Base-by-base conservation (phyloP, 2,797 vertebrate species). In the Denticeps clupeoides region DNA sequence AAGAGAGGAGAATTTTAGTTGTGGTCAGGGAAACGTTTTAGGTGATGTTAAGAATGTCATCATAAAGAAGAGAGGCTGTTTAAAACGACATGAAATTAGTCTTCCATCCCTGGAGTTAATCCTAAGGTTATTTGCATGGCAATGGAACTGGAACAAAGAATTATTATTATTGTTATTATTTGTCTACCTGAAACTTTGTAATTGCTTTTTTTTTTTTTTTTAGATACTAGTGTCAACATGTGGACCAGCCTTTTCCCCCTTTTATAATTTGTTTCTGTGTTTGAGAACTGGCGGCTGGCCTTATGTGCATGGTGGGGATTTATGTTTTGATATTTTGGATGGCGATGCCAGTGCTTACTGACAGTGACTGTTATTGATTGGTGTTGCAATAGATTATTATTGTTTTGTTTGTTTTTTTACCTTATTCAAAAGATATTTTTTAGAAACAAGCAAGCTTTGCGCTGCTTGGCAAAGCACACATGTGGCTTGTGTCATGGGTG, bases 341-440 rank as follows among this genome's bases (percentile, higher is more conserved):
- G 52, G 38, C 40, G 29, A 26, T 43, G 49, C 18, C 15, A 47
- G 38, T 5, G 19, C 53, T 62, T 58, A 48, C 32, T 16, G 53
- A 61, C 50, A 6, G 37, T 43, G 63, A 63, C 63, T 65, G 58
- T 63, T 65, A 60, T 38, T 48, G 49, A 18, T 49, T 48, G 25
- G 7, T 26, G 29, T 45, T 21, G 38, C 5, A 23, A 3, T 23
- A 11, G 15, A 41, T 32, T 32, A 10, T 50, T 7, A 19, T 33
- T 3, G 10, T 35, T 32, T 21, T 48, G 35, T n/a, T n/a, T n/a
- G n/a, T n/a, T n/a, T n/a, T n/a, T n/a, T n/a, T n/a, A n/a, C n/a
- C n/a, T n/a, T n/a, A n/a, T n/a, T n/a, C n/a, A n/a, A n/a, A n/a
- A n/a, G n/a, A n/a, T n/a, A n/a, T n/a, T n/a, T n/a, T n/a, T n/a